Evolutionary conservation across 2,113 vertebrate species (phyloP).

Genomic region (Rhinoptilus africanus): DNA sequence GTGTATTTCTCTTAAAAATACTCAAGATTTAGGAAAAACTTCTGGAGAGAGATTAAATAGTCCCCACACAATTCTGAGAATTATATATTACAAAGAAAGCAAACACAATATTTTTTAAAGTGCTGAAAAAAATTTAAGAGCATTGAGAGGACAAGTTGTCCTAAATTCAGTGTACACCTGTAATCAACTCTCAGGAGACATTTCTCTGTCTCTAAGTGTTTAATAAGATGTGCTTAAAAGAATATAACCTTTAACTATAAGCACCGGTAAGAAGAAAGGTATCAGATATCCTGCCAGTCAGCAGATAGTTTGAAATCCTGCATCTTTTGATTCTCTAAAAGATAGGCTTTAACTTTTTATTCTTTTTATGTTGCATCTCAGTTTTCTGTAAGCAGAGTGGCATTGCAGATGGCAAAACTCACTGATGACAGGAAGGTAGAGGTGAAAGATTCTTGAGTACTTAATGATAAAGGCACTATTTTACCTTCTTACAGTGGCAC

Average conservation of each 20-base stretch:
- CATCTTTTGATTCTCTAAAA: background rate
- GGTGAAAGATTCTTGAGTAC: background rate
- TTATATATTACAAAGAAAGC: background rate
- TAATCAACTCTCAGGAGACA: background rate
- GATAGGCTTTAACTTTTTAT: background rate
- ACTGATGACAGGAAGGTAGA: background rate
- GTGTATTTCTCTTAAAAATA: background rate
- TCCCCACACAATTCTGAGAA: background rate
- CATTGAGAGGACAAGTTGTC: background rate
- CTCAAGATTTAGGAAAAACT: background rate
- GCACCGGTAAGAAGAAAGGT: background rate
- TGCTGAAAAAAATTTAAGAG: background rate
- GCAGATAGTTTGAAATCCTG: background rate
- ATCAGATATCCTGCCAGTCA: background rate
- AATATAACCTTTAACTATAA: background rate
- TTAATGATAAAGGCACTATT: background rate
- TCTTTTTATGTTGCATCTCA: background rate
- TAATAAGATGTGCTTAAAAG: background rate
- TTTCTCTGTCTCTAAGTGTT: background rate
- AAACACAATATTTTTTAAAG: background rate
- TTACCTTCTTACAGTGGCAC: background rate
- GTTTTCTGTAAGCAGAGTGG: background rate
- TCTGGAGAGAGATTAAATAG: background rate
- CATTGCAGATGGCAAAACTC: background rate
- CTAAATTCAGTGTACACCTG: background rate